Conservation (phyloP, 2,797 vertebrate genomes). For the Sciurus vulgaris region DNA sequence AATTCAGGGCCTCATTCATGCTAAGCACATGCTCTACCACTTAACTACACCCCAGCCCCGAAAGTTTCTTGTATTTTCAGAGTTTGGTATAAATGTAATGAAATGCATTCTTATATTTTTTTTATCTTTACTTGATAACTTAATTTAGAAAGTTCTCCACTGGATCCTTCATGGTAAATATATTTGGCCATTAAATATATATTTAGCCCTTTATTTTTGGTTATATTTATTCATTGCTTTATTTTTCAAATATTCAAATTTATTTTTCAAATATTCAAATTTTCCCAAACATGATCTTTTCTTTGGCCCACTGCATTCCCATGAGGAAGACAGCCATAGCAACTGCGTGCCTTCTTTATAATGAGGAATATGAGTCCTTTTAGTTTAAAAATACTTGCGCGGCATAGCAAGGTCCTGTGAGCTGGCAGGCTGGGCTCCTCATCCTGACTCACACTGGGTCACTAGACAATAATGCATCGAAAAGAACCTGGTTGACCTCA, state of each 20-base stretch:
- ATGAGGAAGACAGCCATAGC: not conserved
- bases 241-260: not conserved
- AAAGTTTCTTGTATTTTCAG: not conserved
- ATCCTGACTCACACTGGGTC: not conserved
- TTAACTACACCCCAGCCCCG: not conserved
- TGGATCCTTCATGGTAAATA: not conserved
- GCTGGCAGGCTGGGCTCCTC: not conserved
- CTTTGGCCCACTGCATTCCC: not conserved
- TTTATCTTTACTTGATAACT: not conserved
- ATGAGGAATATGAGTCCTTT: not conserved
- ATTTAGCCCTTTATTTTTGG: no score
- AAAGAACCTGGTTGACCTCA: not conserved
- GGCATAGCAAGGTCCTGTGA: not conserved
- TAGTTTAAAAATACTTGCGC: not conserved
- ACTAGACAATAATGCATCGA: not conserved
- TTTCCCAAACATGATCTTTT: not conserved
- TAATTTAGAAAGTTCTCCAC: slow-evolving; percentile 19
- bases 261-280: not conserved
- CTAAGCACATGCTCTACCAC: not conserved
- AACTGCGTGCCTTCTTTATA: not conserved
- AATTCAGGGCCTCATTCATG: not conserved
- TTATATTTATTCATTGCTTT: not conserved
- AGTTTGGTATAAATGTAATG: not conserved
- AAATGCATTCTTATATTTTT: slow-evolving; percentile 31
- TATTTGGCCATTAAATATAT: no score